phyloP scores from a whole-genome alignment of 2,113 vertebrate genomes.

The Oostethus manadensis region DNA sequence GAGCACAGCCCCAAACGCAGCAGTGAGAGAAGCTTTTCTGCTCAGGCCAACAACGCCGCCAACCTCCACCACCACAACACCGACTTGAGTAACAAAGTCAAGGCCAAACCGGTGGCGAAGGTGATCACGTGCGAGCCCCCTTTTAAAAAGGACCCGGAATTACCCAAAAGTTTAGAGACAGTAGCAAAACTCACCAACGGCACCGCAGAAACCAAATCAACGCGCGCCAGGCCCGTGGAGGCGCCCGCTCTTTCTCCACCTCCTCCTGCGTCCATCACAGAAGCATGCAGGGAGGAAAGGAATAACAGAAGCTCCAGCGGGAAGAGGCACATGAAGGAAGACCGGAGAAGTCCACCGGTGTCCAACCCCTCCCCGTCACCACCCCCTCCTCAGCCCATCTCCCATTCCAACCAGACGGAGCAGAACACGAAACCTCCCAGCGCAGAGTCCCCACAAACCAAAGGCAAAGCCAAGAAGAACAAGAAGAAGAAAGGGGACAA shows the following conservation, averaged over 20 bases:
- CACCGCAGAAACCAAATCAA: slow-evolving; percentile 57
- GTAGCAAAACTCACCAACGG: slow-evolving; percentile 68
- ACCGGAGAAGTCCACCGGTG: slow-evolving; percentile 57
- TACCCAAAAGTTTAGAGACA: slow-evolving; percentile 33
- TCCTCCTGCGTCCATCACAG: too few species aligned
- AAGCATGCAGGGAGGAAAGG: slow-evolving; percentile 72
- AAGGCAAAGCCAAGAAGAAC: slow-evolving; percentile 80
- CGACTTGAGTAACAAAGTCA: slow-evolving; percentile 70
- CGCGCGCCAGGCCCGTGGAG: slow-evolving; percentile 66
- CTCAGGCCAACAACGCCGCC: slow-evolving; percentile 37
- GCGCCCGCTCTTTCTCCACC: slow-evolving; percentile 45
- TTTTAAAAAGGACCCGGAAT: slow-evolving; percentile 54
- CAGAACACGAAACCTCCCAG: slow-evolving; percentile 72
- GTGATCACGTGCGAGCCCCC: slow-evolving; percentile 70
- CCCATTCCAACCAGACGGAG: slow-evolving; percentile 63
- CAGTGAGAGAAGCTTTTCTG: slow-evolving; percentile 61
- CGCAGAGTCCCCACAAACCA: slow-evolving; percentile 78
- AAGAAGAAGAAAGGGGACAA: slow-evolving; percentile 96
- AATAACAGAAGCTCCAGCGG: slow-evolving; percentile 62
- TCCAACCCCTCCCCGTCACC: slow-evolving; percentile 64
- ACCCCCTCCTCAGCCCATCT: slow-evolving; percentile 32
- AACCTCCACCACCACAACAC: slow-evolving; percentile 61
- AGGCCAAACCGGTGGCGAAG: slow-evolving; percentile 69
- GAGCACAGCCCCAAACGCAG: slow-evolving; percentile 67
- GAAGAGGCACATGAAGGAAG: slow-evolving; percentile 80